Percentiles rank a stretch among this genome's conserved stretches.
Evolutionary conservation across 2,888 invertebrate species (phyloP).

Genomic region (Hirtodrosophila duncani): DNA sequence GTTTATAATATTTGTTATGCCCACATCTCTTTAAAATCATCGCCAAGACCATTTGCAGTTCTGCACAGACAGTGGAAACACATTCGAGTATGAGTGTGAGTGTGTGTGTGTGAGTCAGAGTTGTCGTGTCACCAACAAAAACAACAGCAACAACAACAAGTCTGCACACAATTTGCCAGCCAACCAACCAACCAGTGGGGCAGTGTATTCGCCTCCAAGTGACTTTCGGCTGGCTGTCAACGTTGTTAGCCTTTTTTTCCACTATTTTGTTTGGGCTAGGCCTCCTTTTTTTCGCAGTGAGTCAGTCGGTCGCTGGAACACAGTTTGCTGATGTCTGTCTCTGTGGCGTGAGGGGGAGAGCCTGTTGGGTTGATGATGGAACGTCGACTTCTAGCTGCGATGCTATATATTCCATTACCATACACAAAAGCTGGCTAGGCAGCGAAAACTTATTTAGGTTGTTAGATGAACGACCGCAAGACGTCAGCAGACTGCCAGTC

Average conservation of each 20-base stretch:
- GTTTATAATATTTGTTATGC: too few relatives aligned
- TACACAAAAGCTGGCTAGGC: constrained; percentile 31
- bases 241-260: constrained; percentile 36
- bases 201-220: constrained; percentile 1
- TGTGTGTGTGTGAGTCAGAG: too few relatives aligned
- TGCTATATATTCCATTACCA: constrained; percentile 47
- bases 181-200: too few relatives aligned
- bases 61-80: too few relatives aligned
- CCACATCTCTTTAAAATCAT: too few relatives aligned
- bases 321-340: constrained; percentile 15
- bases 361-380: constrained; percentile 7
- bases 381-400: too few relatives aligned
- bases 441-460: constrained; percentile 60
- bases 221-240: constrained; percentile 42
- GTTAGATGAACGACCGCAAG: constrained; percentile 62
- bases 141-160: too few relatives aligned
- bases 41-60: too few relatives aligned
- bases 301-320: constrained; percentile 40
- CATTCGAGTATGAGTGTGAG: too few relatives aligned
- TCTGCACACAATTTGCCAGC: too few relatives aligned
- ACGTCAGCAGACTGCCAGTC: too few relatives aligned
- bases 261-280: constrained; percentile 35
- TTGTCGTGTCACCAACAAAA: too few relatives aligned
- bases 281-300: constrained; percentile 40
- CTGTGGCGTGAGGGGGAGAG: constrained; percentile 23